Base-by-base conservation (phyloP, 2,888 invertebrate genomes). In the Mallateleia sp. region DNA sequence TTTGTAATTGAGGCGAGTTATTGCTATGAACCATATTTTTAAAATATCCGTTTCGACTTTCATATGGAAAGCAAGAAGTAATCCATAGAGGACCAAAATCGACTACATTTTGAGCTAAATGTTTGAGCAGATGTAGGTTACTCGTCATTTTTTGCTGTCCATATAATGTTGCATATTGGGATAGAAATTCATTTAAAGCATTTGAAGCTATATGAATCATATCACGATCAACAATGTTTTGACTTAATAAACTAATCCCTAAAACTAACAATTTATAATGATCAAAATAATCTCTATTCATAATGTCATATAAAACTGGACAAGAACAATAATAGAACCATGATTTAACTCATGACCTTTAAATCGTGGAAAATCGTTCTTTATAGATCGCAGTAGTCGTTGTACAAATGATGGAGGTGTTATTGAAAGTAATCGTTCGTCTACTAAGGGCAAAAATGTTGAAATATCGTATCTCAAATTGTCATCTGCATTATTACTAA, bases 91-190 rank as follows among this genome's bases (percentile, higher is more conserved):
- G 45, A 45, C 64, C 64, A 64, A 64, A 64, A 11, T 34, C 32
- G n/a, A 22, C 18, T 1, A 90, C 89, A 22, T 52, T 62, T 18
- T 86, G 69, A n/a, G 83, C 18, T 45, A 90, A 72, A 69, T 91
- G 91, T 9, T n/a, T 91, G 22, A 14, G 5, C 38, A 50, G 50
- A 79, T 91, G 90, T 4, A 90, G n/a, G 69, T 90, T 91, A n/a
- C 62, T 60, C 0, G 86, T 81, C 88, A 90, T 87, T 24, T 90
- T 25, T 28, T 28, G 18, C 22, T 47, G 7, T 15, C 52, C 50
- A 52, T 67, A 67, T 15, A 67, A 52, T 22, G 14, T 52, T 67
- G 69, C 60, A 64, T 67, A 87, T 34, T 47, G 47, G 8, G 52
- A 38, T 3, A 86, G 64, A 38, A 85, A 90, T 47, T 85, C 75